Percentiles rank a stretch among this genome's conserved stretches.
Conservation (phyloP, 2,888 invertebrate species). For the Chromoteleia sp. region DNA sequence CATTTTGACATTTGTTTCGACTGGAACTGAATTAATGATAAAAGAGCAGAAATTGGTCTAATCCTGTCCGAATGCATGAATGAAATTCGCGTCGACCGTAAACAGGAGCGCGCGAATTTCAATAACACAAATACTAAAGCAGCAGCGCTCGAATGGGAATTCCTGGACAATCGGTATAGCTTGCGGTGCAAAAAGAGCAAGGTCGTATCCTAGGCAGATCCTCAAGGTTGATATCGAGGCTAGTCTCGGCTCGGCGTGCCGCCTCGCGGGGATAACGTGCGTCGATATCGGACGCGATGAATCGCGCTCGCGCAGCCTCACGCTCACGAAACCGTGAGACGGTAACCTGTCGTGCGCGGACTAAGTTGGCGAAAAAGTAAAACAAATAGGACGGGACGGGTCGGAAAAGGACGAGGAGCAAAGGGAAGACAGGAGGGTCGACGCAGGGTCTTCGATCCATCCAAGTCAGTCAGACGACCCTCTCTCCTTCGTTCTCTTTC, state of each 20-base stretch:
- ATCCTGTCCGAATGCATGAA: too few relatives aligned
- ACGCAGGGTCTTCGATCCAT: conserved; percentile 81
- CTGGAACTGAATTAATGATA: too few relatives aligned
- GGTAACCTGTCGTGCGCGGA: conserved; percentile 77
- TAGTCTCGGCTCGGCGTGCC: conserved; percentile 14
- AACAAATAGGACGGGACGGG: conserved; percentile 76
- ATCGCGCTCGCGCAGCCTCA: conserved; percentile 20
- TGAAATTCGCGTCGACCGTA: conserved; percentile 11
- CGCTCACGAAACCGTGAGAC: conserved; percentile 78
- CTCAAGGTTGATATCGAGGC: conserved; percentile 58
- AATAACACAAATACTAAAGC: conserved; percentile 13
- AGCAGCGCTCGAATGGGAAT: conserved; percentile 21
- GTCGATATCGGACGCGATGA: conserved; percentile 25
- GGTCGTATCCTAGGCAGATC: conserved; percentile 70
- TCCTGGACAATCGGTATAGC: conserved; percentile 26
- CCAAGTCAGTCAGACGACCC: conserved; percentile 80
- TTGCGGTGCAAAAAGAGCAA: conserved; percentile 69
- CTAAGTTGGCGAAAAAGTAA: conserved; percentile 79
- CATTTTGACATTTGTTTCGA: too few relatives aligned
- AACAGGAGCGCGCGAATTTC: conserved; percentile 26
- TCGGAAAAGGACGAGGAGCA: conserved; percentile 29
- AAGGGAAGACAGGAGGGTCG: conserved; percentile 70
- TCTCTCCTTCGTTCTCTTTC: conserved; percentile 67
- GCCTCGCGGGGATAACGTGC: conserved; percentile 13
- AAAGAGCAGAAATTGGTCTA: too few relatives aligned